These are phyloP conservation scores for Ciconia stormi DNA, from an alignment of 2,113 vertebrate genomes.

Conservation along the genomic window DNA sequence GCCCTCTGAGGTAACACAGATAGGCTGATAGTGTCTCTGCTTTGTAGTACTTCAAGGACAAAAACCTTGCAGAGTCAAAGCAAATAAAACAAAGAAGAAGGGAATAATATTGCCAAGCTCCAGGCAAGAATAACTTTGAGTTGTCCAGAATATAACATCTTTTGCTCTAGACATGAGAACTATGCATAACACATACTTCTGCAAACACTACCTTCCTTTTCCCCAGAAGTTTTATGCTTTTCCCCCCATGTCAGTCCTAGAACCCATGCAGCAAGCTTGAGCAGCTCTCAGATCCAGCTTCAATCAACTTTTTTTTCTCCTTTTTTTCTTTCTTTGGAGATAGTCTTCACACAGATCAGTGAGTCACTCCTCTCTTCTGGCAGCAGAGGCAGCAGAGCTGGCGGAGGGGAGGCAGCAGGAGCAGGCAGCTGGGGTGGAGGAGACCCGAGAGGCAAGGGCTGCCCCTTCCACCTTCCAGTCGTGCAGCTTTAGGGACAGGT, in stretches of 20 bases:
- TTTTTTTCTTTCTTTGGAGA: background rate
- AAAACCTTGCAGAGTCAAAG: background rate
- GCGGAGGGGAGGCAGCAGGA: background rate
- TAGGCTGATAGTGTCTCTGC: background rate
- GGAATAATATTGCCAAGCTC: background rate
- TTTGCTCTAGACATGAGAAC: background rate
- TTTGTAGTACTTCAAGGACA: conserved; percentile 2
- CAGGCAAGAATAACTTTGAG: background rate
- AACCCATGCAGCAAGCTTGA: background rate
- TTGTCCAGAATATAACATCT: background rate
- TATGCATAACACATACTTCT: background rate
- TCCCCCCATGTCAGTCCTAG: background rate
- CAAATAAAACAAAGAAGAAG: background rate
- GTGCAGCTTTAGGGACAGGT: background rate
- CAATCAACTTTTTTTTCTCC: background rate
- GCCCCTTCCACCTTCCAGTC: background rate
- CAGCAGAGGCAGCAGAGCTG: background rate
- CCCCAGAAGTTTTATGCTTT: background rate
- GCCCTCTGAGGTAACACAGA: background rate
- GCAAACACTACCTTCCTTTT: background rate
- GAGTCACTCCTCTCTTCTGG: background rate
- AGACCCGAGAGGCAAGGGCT: background rate
- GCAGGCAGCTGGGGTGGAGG: background rate
- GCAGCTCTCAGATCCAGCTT: background rate
- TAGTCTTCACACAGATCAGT: background rate